Evolutionary conservation across 2,888 invertebrate genomes (phyloP).

Genomic region (Xestoiulus laeticollis): DNA sequence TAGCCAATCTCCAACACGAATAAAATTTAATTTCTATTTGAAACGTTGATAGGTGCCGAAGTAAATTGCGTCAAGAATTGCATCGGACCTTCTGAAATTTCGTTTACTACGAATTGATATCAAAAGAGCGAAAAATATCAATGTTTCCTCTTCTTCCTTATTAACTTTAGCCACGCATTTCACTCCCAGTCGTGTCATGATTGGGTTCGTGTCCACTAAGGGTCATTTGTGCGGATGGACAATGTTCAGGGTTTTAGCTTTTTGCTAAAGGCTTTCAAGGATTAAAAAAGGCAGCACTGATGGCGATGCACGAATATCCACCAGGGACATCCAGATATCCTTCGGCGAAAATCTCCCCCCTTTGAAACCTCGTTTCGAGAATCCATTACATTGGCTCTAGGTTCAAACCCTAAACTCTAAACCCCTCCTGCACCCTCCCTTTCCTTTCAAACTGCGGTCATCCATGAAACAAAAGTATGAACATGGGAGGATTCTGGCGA

Average conservation of each 20-base stretch:
- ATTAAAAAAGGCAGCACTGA: not conserved
- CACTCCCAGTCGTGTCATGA: not conserved
- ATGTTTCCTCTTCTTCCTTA: not conserved
- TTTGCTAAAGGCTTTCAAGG: not conserved
- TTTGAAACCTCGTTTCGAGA: not conserved
- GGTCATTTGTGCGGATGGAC: not conserved
- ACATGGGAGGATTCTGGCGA: not conserved
- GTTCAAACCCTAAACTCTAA: too few relatives aligned
- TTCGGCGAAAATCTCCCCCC: not conserved
- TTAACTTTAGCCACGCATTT: not conserved
- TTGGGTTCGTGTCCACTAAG: conserved; percentile 15
- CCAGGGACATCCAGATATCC: not conserved
- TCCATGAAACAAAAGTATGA: not conserved
- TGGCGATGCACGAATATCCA: not conserved
- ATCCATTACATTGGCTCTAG: not conserved
- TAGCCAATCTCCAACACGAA: not conserved
- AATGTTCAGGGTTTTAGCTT: not conserved
- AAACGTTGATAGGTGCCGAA: not conserved
- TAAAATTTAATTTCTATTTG: not conserved
- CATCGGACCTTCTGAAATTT: not conserved
- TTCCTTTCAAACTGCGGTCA: not conserved
- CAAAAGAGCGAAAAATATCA: not conserved
- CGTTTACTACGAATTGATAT: conserved; percentile 13
- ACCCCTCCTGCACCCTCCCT: not conserved
- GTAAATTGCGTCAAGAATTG: conserved; percentile 18